A percentile compares a stretch with the other conserved stretches of the same genome.
phyloP scores from a whole-genome alignment of 2,797 vertebrate genomes.

The Threskiornis aethiopicus region DNA sequence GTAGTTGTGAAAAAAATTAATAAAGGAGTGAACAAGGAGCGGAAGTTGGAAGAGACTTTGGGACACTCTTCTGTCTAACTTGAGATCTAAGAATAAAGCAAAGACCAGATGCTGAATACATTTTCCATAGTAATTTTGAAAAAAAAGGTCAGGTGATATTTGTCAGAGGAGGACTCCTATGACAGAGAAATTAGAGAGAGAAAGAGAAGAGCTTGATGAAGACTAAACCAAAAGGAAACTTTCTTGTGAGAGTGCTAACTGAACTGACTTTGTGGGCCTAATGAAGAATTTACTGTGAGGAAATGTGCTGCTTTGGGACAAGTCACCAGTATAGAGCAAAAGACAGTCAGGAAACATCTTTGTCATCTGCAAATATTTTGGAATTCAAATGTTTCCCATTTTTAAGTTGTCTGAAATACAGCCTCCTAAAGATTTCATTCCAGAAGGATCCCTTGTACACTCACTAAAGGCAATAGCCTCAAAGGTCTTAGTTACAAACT shows the following conservation, averaged over 20 bases:
- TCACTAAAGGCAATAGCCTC: background rate
- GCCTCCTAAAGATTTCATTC: background rate
- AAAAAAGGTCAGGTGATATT: background rate
- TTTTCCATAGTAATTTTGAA: background rate
- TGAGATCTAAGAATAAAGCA: background rate
- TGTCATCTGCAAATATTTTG: background rate
- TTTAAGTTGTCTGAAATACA: background rate
- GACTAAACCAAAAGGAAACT: background rate
- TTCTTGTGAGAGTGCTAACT: background rate
- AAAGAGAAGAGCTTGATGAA: background rate
- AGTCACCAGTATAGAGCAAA: background rate
- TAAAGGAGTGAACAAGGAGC: background rate
- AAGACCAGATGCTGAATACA: background rate
- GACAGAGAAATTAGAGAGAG: background rate
- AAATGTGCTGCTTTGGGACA: background rate
- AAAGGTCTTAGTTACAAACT: background rate
- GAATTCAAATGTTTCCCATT: background rate
- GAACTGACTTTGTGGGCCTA: background rate
- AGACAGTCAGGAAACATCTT: background rate
- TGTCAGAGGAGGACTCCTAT: background rate
- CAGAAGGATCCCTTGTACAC: background rate
- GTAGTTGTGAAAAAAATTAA: background rate
- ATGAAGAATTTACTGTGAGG: background rate
- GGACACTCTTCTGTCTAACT: background rate
- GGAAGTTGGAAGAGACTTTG: background rate